A percentile compares a stretch with the other conserved stretches of the same genome.
These are phyloP conservation scores for Microplitis deprimator DNA, from an alignment of 2,888 invertebrate genomes.

Conservation along the genomic window DNA sequence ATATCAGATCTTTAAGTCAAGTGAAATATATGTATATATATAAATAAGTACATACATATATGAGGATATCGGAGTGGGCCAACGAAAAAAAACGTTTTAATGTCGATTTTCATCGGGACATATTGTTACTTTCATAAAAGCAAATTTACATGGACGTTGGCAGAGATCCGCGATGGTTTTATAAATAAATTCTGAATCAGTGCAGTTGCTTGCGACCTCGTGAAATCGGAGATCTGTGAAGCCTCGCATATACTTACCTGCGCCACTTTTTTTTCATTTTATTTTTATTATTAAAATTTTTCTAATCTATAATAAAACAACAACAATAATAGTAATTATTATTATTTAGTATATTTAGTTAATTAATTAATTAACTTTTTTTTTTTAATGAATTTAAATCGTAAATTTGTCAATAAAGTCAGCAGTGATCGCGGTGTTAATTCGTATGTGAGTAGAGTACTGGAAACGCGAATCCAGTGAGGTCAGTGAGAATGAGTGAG, in stretches of 20 bases:
- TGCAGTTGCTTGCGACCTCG: conserved; percentile 53
- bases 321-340: background rate
- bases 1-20: background rate
- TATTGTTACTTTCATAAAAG: conserved; percentile 37
- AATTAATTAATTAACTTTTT: background rate
- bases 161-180: conserved; percentile 62
- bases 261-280: conserved; percentile 19
- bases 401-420: background rate
- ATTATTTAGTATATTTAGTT: background rate
- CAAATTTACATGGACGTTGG: conserved; percentile 57
- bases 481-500: conserved; percentile 58
- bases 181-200: conserved; percentile 69
- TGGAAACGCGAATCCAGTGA: conserved; percentile 25
- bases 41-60: background rate
- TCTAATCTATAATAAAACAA: background rate
- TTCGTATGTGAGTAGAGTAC: conserved; percentile 28
- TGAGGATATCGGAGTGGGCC: conserved; percentile 30
- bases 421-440: conserved; percentile 6
- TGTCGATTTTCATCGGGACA: conserved; percentile 23
- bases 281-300: background rate
- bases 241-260: conserved; percentile 17
- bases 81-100: conserved; percentile 34
- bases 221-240: conserved; percentile 33
- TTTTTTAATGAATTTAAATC: conserved; percentile 5
- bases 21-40: background rate